Conservation (phyloP, 2,888 invertebrate species). For the Meteorus cinctellus region DNA sequence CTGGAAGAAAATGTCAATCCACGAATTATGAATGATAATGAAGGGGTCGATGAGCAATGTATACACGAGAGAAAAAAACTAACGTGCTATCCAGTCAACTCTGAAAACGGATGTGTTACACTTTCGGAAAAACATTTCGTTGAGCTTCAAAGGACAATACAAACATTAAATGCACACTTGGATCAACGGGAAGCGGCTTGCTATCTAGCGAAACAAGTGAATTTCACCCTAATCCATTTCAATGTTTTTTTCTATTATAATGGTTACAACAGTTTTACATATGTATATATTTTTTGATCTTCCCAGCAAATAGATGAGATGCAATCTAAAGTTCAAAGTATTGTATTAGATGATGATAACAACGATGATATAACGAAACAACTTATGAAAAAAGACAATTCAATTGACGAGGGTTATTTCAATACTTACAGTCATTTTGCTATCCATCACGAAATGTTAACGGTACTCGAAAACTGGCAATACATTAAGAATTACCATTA, state of each 20-base stretch:
- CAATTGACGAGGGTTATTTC: conserved; percentile 84
- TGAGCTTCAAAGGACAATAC: conserved; percentile 78
- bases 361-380: conserved; percentile 49
- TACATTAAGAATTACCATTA: not conserved
- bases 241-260: not conserved
- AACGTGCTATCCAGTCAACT: conserved; percentile 76
- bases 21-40: conserved; percentile 43
- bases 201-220: conserved; percentile 67
- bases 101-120: conserved; percentile 78
- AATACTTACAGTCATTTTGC: conserved; percentile 91
- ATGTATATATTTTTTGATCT: not conserved
- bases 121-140: conserved; percentile 78
- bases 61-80: conserved; percentile 42
- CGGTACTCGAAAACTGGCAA: conserved; percentile 76
- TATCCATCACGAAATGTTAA: conserved; percentile 96
- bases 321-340: conserved; percentile 66
- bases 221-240: not conserved
- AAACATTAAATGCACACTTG: conserved; percentile 76
- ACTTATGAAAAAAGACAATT: conserved; percentile 74
- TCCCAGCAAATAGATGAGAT: conserved; percentile 70
- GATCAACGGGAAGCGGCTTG: conserved; percentile 74
- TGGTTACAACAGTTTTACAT: not conserved
- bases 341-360: conserved; percentile 65
- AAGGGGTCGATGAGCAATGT: conserved; percentile 40
- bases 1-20: not conserved